Conservation (phyloP, 2,797 vertebrate genomes). For the Cossypha niveicapilla region DNA sequence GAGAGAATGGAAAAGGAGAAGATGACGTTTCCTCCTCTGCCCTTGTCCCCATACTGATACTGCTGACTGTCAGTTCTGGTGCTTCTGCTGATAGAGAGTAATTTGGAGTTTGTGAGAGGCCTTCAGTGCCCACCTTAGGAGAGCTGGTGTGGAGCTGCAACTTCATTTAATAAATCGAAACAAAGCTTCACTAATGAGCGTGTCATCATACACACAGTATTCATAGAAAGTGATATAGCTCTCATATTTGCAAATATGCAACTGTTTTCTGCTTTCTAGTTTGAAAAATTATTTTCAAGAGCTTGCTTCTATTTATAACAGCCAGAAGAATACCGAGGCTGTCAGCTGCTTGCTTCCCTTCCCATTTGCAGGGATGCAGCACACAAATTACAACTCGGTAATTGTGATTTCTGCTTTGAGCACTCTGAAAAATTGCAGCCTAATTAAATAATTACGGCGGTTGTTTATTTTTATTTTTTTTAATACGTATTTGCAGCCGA, state of each 20-base stretch:
- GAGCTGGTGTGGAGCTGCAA: background rate
- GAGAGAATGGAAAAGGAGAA: background rate
- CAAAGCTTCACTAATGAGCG: background rate
- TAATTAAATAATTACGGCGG: conserved; percentile 33
- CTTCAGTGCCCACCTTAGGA: background rate
- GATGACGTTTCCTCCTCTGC: background rate
- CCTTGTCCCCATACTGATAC: rapidly evolving
- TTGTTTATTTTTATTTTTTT: background rate
- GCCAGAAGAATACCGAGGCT: background rate
- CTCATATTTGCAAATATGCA: background rate
- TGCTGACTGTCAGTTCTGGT: background rate
- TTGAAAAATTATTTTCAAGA: conserved; percentile 22
- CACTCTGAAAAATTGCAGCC: background rate
- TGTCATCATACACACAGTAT: background rate
- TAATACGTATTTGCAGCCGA: conserved; percentile 75
- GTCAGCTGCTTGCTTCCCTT: background rate
- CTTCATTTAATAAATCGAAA: background rate
- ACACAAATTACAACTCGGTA: background rate
- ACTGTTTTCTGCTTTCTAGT: background rate
- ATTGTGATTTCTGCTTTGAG: conserved; percentile 28
- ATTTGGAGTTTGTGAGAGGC: background rate
- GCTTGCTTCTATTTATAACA: conserved; percentile 26
- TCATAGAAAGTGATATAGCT: background rate
- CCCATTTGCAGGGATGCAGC: background rate
- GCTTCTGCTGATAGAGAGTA: background rate